Conservation (phyloP, 2,888 invertebrate genomes). For the Macaria notata region DNA sequence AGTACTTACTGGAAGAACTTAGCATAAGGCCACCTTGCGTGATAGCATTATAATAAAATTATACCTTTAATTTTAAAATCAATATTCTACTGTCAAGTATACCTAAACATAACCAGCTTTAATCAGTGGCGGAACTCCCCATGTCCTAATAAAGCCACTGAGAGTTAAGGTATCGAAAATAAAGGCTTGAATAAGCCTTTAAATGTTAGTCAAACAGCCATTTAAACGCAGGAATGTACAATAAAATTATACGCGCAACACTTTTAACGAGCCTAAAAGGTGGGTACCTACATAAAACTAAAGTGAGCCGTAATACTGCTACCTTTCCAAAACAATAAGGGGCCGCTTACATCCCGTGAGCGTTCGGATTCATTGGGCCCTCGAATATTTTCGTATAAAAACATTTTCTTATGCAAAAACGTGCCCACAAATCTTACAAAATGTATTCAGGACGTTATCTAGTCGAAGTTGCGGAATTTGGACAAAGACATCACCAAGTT, state of each 20-base stretch:
- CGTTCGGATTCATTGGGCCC: constrained; percentile 31
- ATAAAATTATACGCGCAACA: constrained; percentile 29
- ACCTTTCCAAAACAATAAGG: constrained; percentile 34
- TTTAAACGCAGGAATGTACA: constrained; percentile 10
- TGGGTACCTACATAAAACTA: constrained; percentile 31
- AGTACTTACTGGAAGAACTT: too few relatives aligned
- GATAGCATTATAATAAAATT: background rate
- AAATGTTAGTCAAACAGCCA: constrained; percentile 19
- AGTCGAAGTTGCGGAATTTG: constrained; percentile 48
- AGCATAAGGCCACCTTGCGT: too few relatives aligned
- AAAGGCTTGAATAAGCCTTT: constrained; percentile 17
- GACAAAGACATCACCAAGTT: constrained; percentile 69
- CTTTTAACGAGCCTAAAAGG: constrained; percentile 33
- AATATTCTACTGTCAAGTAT: background rate
- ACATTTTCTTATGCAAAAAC: constrained; percentile 38
- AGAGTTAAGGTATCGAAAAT: constrained; percentile 9
- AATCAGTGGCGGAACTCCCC: too few relatives aligned
- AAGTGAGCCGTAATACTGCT: constrained; percentile 23
- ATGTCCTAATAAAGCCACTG: constrained; percentile 11
- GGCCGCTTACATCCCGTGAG: constrained; percentile 30
- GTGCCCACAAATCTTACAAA: constrained; percentile 40
- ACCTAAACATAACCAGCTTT: too few relatives aligned
- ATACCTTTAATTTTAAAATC: background rate
- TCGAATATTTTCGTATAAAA: constrained; percentile 32
- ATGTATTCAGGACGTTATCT: constrained; percentile 56